phyloP scores from a whole-genome alignment of 2,888 invertebrate species.

The Bugula neritina region DNA sequence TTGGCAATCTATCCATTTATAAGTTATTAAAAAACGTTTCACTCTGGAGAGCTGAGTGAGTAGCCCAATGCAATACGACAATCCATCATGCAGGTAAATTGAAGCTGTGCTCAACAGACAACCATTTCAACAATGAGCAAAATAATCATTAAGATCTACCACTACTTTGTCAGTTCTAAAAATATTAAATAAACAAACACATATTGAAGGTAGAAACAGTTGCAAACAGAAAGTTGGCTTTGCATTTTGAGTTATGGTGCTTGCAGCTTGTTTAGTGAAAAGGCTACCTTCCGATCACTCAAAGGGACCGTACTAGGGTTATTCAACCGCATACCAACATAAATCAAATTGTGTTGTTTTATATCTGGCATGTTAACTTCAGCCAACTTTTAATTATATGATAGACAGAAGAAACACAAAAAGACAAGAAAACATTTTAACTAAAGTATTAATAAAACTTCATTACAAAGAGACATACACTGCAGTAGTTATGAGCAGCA shows the following conservation, averaged over 20 bases:
- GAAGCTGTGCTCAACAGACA: neutral
- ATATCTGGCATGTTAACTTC: neutral
- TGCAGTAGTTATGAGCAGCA: conserved; percentile 24
- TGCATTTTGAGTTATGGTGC: neutral
- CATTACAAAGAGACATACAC: neutral
- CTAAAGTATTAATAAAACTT: conserved; percentile 21
- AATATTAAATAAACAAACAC: neutral
- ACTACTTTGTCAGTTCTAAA: neutral
- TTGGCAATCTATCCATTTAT: too few relatives aligned
- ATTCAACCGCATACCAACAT: neutral
- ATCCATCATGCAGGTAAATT: neutral
- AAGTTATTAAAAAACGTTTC: neutral
- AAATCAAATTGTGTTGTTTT: neutral
- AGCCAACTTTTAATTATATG: neutral
- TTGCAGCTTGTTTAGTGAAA: neutral
- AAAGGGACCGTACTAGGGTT: conserved; percentile 9
- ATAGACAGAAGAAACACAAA: conserved; percentile 26
- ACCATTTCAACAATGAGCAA: neutral
- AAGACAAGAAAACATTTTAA: conserved; percentile 26
- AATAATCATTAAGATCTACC: neutral
- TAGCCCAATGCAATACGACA: neutral
- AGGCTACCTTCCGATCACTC: conserved; percentile 20
- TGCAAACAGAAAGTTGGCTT: neutral
- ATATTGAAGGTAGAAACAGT: neutral
- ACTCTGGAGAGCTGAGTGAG: too few relatives aligned